Conservation (phyloP, 2,888 invertebrate genomes). For the Baronia brevicornis region DNA sequence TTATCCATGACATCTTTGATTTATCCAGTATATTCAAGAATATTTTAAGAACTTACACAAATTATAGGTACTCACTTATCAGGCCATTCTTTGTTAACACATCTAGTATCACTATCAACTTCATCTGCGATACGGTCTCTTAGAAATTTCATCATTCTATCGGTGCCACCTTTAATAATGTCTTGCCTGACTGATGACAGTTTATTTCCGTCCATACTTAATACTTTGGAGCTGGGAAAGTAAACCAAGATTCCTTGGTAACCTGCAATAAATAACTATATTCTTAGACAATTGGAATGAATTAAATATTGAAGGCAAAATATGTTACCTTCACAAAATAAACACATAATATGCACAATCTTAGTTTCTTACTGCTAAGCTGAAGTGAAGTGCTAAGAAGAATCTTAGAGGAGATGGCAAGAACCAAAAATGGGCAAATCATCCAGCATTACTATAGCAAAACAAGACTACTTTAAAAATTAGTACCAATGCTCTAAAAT, state of each 20-base stretch:
- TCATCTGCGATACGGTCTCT: constrained; percentile 77
- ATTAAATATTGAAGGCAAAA: neutral
- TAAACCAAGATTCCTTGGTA: constrained; percentile 62
- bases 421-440: too few species aligned
- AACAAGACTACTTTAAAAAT: too few species aligned
- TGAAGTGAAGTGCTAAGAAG: too few species aligned
- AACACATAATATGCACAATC: too few species aligned
- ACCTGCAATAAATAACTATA: constrained; percentile 29
- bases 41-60: neutral
- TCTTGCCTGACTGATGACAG: constrained; percentile 88
- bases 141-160: constrained; percentile 85
- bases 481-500: too few species aligned
- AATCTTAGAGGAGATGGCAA: too few species aligned
- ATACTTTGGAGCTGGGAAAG: constrained; percentile 88
- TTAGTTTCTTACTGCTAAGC: too few species aligned
- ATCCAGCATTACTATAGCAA: too few species aligned
- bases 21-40: too few species aligned
- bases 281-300: neutral
- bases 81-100: constrained; percentile 57
- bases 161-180: constrained; percentile 89
- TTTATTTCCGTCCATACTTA: constrained; percentile 90
- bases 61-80: constrained; percentile 61
- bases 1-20: too few species aligned
- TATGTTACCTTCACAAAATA: too few species aligned
- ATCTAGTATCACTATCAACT: constrained; percentile 47